Conservation (phyloP, 2,113 vertebrate species). For the Vireo altiloquus region DNA sequence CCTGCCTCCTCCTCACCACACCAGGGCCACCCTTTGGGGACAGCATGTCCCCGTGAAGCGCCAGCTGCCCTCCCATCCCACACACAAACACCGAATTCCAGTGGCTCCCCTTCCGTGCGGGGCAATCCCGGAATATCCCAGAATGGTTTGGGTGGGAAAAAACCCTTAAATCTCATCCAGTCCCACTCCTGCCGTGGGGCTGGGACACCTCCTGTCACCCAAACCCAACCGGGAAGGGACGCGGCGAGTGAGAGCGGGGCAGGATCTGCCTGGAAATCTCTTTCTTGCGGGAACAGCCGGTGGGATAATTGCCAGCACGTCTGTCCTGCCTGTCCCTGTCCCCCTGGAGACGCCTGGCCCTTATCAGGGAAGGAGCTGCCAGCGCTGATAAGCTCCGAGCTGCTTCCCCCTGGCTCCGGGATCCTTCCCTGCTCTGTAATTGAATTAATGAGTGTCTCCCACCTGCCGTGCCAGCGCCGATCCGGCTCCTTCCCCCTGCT, state of each 20-base stretch:
- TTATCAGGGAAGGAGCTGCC: not conserved
- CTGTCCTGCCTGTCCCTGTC: not conserved
- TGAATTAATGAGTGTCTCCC: slow-evolving; percentile 34
- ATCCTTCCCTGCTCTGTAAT: not conserved
- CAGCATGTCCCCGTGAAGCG: fast-evolving
- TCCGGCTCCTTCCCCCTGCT: not conserved
- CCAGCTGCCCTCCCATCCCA: not conserved
- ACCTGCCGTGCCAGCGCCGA: not conserved
- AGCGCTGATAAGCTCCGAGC: not conserved
- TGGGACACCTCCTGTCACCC: fast-evolving
- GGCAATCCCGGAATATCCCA: not conserved
- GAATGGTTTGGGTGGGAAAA: not conserved
- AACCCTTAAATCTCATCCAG: not conserved
- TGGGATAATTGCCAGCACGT: not conserved
- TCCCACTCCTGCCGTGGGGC: fast-evolving
- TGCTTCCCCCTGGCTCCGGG: not conserved
- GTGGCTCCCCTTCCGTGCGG: not conserved
- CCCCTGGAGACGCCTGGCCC: not conserved
- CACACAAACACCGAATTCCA: no score
- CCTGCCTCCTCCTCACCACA: fast-evolving
- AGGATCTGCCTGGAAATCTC: not conserved
- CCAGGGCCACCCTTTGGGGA: not conserved
- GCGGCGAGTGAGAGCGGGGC: not conserved
- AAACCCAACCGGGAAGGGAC: not conserved
- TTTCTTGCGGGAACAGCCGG: not conserved